Base-by-base conservation (phyloP, 2,888 invertebrate species). In the Agrochola circellaris region DNA sequence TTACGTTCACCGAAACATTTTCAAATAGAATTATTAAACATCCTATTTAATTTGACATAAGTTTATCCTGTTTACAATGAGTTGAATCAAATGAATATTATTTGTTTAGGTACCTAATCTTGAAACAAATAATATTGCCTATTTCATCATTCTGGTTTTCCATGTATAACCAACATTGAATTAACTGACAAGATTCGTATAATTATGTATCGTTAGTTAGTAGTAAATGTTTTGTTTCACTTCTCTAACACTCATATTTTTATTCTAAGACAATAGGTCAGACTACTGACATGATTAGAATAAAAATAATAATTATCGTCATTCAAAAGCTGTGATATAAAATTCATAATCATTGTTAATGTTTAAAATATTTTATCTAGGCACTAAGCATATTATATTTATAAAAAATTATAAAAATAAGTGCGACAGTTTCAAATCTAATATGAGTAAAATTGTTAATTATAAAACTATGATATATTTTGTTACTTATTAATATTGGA, bases 261-360 rank as follows among this genome's bases (percentile, higher is more conserved):
- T 71, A 69, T 66, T 56, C 8, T 69, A 38, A 42, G 13, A 51
- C 45, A 42, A 38, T 62, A 64, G 26, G 60, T 60, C 60, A 82
- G 54, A 45, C 45, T 69, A 34, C 20, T 45, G 65, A 62, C 56
- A 30, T 70, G 61, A 51, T 70, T 84, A 67, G 38, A 74, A 67
- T 70, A 60, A 71, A 51, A 69, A 66, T 62, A 34, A 83, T 67
- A 81, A 62, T 58, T 66, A 71, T 76, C 77, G 80, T 80, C 81
- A 80, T 82, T 60, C 58, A 72, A 80, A 83, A 85, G 86, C 90
- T 92, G 92, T 91, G 91, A 92, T 91, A 91, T 86, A 79, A 86
- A 90, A 87, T 86, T 89, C 87, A 90, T 91, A 87, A 89, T 91
- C 87, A 88, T 88, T 85, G 79, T 80, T 84, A 74, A 70, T 80